Percentiles rank a stretch among this genome's conserved stretches.
These are phyloP conservation scores for Apis cerana DNA, from an alignment of 1,140 invertebrate genomes.

Conservation along the genomic window DNA sequence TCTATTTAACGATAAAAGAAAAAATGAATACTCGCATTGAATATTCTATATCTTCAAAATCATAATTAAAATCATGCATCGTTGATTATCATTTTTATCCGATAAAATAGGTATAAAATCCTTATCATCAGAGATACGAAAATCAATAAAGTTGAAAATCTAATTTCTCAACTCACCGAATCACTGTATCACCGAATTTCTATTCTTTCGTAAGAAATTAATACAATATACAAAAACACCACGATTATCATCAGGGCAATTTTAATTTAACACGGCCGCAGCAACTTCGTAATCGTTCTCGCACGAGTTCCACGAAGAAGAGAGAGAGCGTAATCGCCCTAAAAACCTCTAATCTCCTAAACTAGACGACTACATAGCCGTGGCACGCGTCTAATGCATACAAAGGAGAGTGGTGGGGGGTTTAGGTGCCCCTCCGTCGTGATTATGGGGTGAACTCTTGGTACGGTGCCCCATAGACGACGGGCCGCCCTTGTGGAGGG, in stretches of 20 bases:
- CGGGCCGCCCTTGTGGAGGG: conserved; percentile 62
- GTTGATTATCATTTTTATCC: too few species aligned
- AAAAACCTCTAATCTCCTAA: conserved; percentile 80
- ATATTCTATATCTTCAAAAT: too few species aligned
- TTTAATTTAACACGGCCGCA: conserved; percentile 6
- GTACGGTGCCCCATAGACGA: conserved; percentile 73
- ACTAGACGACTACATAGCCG: conserved; percentile 69
- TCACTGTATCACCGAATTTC: too few species aligned
- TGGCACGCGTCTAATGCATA: conserved; percentile 73
- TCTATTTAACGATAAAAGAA: too few species aligned
- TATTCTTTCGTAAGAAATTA: too few species aligned
- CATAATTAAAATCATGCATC: too few species aligned
- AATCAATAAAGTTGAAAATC: neutral
- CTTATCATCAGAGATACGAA: neutral
- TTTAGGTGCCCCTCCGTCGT: conserved; percentile 69
- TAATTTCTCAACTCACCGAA: too few species aligned
- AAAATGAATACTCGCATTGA: too few species aligned
- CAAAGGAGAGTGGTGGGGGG: conserved; percentile 57
- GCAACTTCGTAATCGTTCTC: conserved; percentile 3
- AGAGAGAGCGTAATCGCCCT: conserved; percentile 73
- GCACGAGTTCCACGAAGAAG: conserved; percentile 66
- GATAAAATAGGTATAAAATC: too few species aligned
- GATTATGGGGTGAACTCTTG: conserved; percentile 76
- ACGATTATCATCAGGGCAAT: neutral
- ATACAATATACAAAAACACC: neutral